Conservation (phyloP, 2,888 invertebrate species). For the Phragmatobia fuliginosa region DNA sequence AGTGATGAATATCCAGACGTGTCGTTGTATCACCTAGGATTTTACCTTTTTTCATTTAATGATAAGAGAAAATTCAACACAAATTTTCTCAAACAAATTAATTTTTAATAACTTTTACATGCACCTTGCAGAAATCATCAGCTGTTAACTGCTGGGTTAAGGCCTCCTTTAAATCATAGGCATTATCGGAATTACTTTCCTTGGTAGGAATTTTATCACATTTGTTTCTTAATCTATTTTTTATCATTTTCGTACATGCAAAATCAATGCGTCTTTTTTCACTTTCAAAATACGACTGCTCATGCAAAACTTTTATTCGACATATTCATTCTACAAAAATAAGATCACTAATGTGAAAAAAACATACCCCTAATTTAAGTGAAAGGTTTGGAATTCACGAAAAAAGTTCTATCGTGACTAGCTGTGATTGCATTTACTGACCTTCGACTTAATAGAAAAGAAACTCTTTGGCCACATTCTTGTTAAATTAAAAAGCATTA, state of each 20-base stretch:
- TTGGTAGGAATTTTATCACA: background rate
- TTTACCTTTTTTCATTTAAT: background rate
- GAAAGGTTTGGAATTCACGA: slow-evolving; percentile 26
- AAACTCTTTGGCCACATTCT: slow-evolving; percentile 22
- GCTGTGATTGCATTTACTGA: slow-evolving; percentile 29
- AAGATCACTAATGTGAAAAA: slow-evolving; percentile 10
- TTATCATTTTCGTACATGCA: background rate
- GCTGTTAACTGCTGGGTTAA: no score
- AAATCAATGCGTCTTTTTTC: background rate
- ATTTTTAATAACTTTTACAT: background rate
- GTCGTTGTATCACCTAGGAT: background rate
- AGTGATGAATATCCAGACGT: slow-evolving; percentile 2
- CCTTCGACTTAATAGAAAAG: slow-evolving; percentile 24
- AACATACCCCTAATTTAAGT: slow-evolving; percentile 22
- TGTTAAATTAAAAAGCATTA: slow-evolving; percentile 19
- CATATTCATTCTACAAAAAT: background rate
- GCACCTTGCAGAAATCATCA: background rate
- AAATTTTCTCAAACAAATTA: no score
- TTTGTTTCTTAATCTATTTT: background rate
- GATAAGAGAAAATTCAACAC: no score
- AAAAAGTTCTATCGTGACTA: slow-evolving; percentile 34
- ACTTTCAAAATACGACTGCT: background rate
- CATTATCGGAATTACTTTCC: background rate
- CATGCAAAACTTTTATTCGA: background rate
- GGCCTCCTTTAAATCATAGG: background rate